These are phyloP conservation scores for Megamerina dolium DNA, from an alignment of 2,888 invertebrate species.

Conservation along the genomic window DNA sequence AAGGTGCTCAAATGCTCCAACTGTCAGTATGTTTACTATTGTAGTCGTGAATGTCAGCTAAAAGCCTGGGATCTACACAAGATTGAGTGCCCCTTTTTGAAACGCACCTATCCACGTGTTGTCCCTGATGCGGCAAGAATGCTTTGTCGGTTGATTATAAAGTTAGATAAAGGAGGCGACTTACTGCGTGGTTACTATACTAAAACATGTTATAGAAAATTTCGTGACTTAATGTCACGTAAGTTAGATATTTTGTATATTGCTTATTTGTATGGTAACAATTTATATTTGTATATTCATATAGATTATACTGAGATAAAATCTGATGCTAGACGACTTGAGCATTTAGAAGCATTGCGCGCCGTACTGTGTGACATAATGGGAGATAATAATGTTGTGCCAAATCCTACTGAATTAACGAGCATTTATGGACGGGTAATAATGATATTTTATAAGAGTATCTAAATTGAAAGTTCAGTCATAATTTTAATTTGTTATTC, in stretches of 20 bases:
- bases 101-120: slow-evolving; percentile 62
- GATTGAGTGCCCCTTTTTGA: slow-evolving; percentile 72
- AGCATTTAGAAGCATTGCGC: slow-evolving; percentile 70
- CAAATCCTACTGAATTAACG: slow-evolving; percentile 70
- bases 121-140: slow-evolving; percentile 79
- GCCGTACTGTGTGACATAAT: slow-evolving; percentile 69
- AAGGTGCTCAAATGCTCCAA: slow-evolving; percentile 74
- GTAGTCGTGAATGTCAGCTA: slow-evolving; percentile 72
- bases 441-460: neutral
- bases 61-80: slow-evolving; percentile 78
- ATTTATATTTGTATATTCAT: neutral
- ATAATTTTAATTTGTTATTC: neutral
- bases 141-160: slow-evolving; percentile 65
- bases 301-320: slow-evolving; percentile 80
- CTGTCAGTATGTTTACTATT: slow-evolving; percentile 79
- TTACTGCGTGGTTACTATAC: slow-evolving; percentile 63
- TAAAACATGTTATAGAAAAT: slow-evolving; percentile 64
- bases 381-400: slow-evolving; percentile 59
- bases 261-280: neutral
- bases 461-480: no score
- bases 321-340: slow-evolving; percentile 65
- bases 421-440: slow-evolving; percentile 81
- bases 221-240: slow-evolving; percentile 89
- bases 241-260: slow-evolving; percentile 48
- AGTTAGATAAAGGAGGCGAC: slow-evolving; percentile 60